These are phyloP conservation scores for Ostrea denselamellosa DNA, from an alignment of 1,140 invertebrate genomes.

Conservation along the genomic window DNA sequence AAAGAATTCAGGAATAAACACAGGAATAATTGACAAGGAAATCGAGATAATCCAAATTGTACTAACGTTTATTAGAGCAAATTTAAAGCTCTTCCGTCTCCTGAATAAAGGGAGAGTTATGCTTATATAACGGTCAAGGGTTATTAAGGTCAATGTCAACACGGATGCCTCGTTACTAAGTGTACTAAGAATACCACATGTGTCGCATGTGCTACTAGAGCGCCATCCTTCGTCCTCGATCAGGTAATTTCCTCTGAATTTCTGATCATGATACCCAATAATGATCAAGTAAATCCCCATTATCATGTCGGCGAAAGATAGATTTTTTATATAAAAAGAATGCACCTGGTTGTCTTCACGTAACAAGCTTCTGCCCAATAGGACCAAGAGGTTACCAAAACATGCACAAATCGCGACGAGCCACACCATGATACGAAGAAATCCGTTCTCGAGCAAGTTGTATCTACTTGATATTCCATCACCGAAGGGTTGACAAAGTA, in stretches of 20 bases:
- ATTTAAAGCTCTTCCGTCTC: constrained; percentile 60
- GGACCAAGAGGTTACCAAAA: constrained; percentile 84
- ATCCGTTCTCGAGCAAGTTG: constrained; percentile 83
- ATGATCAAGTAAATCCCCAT: constrained; percentile 89
- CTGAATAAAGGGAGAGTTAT: constrained; percentile 84
- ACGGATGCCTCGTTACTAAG: constrained; percentile 83
- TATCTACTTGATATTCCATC: constrained; percentile 87
- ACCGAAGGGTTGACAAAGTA: constrained; percentile 83
- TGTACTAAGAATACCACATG: constrained; percentile 69
- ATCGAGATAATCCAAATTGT: constrained; percentile 85
- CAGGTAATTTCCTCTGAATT: constrained; percentile 84
- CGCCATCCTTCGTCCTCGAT: constrained; percentile 84
- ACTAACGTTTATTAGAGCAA: constrained; percentile 81
- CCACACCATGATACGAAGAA: constrained; percentile 86
- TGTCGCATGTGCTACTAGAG: constrained; percentile 81
- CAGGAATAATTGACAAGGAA: constrained; percentile 84
- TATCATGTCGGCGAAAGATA: constrained; percentile 87
- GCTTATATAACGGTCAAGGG: constrained; percentile 85
- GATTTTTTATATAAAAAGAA: constrained; percentile 84
- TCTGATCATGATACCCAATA: constrained; percentile 85
- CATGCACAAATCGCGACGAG: constrained; percentile 85
- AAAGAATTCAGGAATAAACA: constrained; percentile 82
- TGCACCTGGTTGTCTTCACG: constrained; percentile 78
- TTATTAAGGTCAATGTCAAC: constrained; percentile 87
- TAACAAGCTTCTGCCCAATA: constrained; percentile 84